Evolutionary conservation across 2,113 vertebrate genomes (phyloP).

Genomic region (Chionis minor): DNA sequence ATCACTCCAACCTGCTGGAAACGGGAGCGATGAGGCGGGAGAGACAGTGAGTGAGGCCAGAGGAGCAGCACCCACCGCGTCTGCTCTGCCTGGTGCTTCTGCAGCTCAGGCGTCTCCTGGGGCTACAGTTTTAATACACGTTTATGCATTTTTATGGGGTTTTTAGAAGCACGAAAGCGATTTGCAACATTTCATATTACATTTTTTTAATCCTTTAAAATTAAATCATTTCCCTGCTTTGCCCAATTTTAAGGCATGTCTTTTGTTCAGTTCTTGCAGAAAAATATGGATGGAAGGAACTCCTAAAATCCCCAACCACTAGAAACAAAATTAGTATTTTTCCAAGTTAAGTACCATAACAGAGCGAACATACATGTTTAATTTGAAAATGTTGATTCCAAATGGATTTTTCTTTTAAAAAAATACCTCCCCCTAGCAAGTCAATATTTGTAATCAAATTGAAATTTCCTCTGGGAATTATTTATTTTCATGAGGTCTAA

Average conservation of each 20-base stretch:
- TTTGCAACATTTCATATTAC: conserved; percentile 25
- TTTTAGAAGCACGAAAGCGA: not conserved
- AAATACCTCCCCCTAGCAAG: conserved; percentile 52
- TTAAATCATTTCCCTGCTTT: not conserved
- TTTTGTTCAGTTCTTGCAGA: not conserved
- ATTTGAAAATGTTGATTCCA: conserved; percentile 65
- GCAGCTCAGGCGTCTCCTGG: not conserved
- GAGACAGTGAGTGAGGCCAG: not conserved
- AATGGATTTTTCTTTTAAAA: conserved; percentile 58
- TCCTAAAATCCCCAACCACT: conserved; percentile 45
- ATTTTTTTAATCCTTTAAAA: conserved; percentile 15
- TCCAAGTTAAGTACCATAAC: conserved; percentile 24
- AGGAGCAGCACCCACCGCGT: too few relatives aligned
- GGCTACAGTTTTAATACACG: not conserved
- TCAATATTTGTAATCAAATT: conserved; percentile 71
- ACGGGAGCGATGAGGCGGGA: not conserved
- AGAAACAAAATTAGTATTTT: conserved; percentile 41
- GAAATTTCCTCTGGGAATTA: conserved; percentile 65
- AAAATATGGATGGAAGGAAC: conserved; percentile 7
- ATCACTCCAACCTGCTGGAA: not conserved
- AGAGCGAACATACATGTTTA: conserved; percentile 45
- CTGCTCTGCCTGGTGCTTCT: not conserved
- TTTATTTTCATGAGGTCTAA: conserved; percentile 58
- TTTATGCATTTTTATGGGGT: not conserved
- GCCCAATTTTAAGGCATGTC: not conserved